Percentiles rank a stretch among this genome's conserved stretches.
These are phyloP conservation scores for Salvelinus alpinus DNA, from an alignment of 2,113 vertebrate species.

Conservation along the genomic window DNA sequence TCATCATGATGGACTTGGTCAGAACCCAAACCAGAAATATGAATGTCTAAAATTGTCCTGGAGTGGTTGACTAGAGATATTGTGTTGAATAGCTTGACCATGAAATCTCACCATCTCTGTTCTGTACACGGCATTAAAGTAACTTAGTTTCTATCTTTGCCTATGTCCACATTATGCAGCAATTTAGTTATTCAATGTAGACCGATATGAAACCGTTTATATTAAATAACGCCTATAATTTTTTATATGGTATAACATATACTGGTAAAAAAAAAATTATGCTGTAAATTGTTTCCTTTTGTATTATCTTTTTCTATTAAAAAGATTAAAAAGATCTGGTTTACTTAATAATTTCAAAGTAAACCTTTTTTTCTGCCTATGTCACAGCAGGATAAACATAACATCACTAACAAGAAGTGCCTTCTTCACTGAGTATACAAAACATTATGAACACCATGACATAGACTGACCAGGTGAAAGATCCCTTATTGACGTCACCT, in stretches of 20 bases:
- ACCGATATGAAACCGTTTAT: constrained; percentile 20
- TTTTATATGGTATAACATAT: constrained; percentile 33
- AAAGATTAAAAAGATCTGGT: constrained; percentile 22
- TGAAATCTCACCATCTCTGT: constrained; percentile 12
- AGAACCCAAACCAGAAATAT: too few species aligned
- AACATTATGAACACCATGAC: too few species aligned
- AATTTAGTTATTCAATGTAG: constrained; percentile 32
- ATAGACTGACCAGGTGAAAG: too few species aligned
- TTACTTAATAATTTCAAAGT: background rate
- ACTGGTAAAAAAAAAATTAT: constrained; percentile 34
- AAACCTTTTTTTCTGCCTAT: too few species aligned
- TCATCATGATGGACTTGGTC: constrained; percentile 61
- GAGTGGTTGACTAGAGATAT: too few species aligned
- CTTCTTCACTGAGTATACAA: too few species aligned
- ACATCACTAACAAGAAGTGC: too few species aligned
- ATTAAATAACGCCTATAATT: constrained; percentile 44
- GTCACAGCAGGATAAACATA: too few species aligned
- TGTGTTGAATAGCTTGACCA: background rate
- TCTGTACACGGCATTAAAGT: constrained; percentile 38
- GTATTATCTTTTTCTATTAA: constrained; percentile 76
- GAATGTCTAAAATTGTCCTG: too few species aligned
- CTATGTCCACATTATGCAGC: background rate
- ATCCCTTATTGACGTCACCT: too few species aligned
- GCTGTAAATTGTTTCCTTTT: constrained; percentile 62
- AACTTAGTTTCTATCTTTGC: constrained; percentile 12